These are phyloP conservation scores for Pseudomyrmex sp. DNA, from an alignment of 1,140 invertebrate genomes.

Conservation along the genomic window DNA sequence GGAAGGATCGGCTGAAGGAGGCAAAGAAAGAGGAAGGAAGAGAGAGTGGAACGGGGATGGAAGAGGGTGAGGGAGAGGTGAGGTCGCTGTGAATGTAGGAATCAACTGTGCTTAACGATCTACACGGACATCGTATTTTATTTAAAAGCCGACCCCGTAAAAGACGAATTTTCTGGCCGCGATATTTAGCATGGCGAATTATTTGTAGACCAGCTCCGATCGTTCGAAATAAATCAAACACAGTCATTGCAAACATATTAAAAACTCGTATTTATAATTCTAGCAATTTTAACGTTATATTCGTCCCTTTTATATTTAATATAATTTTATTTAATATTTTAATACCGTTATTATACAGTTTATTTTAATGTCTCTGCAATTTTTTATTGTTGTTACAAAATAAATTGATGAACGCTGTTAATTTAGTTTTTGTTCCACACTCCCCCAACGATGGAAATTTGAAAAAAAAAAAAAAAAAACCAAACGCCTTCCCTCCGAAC, in stretches of 20 bases:
- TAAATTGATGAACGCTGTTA: slow-evolving; percentile 9
- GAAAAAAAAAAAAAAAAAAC: slow-evolving; percentile 18
- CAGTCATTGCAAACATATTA: background rate
- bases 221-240: background rate
- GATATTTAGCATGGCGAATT: slow-evolving; percentile 11
- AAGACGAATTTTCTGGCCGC: slow-evolving; percentile 64
- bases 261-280: background rate
- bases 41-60: too few relatives aligned
- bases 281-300: too few relatives aligned
- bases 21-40: background rate
- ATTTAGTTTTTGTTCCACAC: background rate
- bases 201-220: background rate
- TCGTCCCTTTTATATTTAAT: too few relatives aligned
- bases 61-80: background rate
- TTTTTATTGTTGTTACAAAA: slow-evolving; percentile 9
- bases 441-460: slow-evolving; percentile 19
- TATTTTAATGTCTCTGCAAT: background rate
- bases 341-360: too few relatives aligned
- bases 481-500: slow-evolving; percentile 27
- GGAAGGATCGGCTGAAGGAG: slow-evolving; percentile 68
- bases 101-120: slow-evolving; percentile 79
- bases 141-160: slow-evolving; percentile 79
- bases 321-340: too few relatives aligned
- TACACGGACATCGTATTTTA: slow-evolving; percentile 81
- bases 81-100: slow-evolving; percentile 61